Base-by-base conservation (phyloP, 2,113 vertebrate species). In the Ifrita kowaldi region DNA sequence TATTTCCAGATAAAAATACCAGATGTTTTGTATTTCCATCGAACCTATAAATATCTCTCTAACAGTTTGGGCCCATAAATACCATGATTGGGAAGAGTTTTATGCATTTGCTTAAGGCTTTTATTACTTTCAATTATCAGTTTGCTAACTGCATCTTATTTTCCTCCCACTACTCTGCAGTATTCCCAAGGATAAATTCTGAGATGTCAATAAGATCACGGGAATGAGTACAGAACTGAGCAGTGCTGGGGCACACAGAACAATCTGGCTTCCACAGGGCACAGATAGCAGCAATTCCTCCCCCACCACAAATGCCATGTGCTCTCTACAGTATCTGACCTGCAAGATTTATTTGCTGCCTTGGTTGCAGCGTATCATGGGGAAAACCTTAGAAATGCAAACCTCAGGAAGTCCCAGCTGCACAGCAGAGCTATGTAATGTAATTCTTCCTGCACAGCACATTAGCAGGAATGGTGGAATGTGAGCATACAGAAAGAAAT, bases 1-100 rank as follows among this genome's bases (percentile, higher is more conserved):
- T 96, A 97, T 98, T 98, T 97, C 96, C 10, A 13, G 96, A 97
- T 89, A 93, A 94, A 87, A 53, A 55, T 74, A 87, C 95, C 97
- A 97, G 97, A 96, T 97, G 97, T 63, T 97, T 97, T 95, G 63
- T 95, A 94, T 97, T 97, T 97, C 91, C 89, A 94, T 79, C 47
- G 26, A 95, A 77, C 82, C 92, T 97, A 98, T 98, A 98, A 98
- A 98, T 98, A 98, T 87, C 94, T 93, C 82, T n/a, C 9, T 84
- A 97, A 97, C 95, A 95, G 94, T 97, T 97, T 94, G 73, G 60
- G 70, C 80, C 93, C 95, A 94, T 96, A 96, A 98, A 97, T 97
- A 95, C 95, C 39, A 28, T 64, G 74, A 89, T 55, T 95, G 77
- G 88, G 84, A 95, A 70, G 77, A 94, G 95, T 95, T 95, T 95